Evolutionary conservation across 2,113 vertebrate species (phyloP), one percentile per base, ranked within the genome.

Genomic region (Tragulus kanchil): DNA sequence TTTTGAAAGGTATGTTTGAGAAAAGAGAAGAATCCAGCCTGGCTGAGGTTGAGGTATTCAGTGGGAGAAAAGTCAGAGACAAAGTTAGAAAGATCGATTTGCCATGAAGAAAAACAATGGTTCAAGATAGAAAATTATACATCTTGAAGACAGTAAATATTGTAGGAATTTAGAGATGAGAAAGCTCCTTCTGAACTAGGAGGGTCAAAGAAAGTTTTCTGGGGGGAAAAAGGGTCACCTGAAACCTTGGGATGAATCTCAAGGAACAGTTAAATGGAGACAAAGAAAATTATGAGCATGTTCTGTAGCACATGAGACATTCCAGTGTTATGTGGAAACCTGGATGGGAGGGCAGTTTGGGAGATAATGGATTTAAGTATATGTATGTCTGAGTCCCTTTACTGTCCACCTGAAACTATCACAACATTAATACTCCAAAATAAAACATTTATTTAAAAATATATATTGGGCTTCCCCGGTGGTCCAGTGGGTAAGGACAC

Each of bases 1-100:
- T 75, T 95, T 78, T 81, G 56, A 94, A 94, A 89, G 82, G 17
- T 71, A 83, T 77, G 58, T 88, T 89, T 81, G 59, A 78, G 31
- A 65, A 95, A 87, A 54, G 48, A 54, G 26, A 61, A 31, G 48
- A 82, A 75, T 61, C 4, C 75, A 59, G 25, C 25, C 65, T 96
- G 17, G 13, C n/a, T 78, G 2, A 15, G 19, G 31, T 52, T 21
- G 61, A 93, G 69, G 65, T 25, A 21, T 42, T 73, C 21, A 81
- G 25, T 71, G 65, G 56, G 26, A 75, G 52, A 95, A 85, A 90
- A 88, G n/a, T 95, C 77, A 84, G 50, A 95, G n/a, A 95, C 16
- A 84, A 85, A 93, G 14, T 52, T 67, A 25, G 61, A 93, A 92
- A 95, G 91, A 59, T 13, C 26, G 64, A 52, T 54, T 71, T 92